Percentiles rank a stretch among this genome's conserved stretches.
Evolutionary conservation across 2,797 vertebrate species (phyloP).

Genomic region (Podarcis lilfordi): DNA sequence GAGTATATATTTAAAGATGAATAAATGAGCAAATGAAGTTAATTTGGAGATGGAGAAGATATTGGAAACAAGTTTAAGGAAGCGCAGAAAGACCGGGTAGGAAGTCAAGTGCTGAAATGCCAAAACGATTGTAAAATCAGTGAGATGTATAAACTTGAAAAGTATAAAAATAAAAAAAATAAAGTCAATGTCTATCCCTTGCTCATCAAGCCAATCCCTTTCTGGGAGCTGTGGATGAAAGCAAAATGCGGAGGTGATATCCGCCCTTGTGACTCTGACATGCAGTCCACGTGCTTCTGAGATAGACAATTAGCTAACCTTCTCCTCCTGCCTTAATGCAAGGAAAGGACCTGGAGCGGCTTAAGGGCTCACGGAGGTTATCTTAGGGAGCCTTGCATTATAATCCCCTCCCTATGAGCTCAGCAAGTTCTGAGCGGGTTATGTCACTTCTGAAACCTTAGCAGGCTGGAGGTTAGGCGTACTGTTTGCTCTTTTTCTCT

Average conservation of each 20-base stretch:
- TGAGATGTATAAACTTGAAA: too few relatives aligned
- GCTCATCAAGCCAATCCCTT: neutral
- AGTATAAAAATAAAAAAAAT: too few relatives aligned
- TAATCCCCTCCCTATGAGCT: slow-evolving; percentile 27
- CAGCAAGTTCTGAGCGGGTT: slow-evolving; percentile 37
- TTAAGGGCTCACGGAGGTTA: slow-evolving; percentile 60
- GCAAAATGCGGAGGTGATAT: neutral
- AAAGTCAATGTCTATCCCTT: neutral
- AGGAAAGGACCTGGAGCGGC: neutral
- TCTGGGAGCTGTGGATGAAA: neutral
- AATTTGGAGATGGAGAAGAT: too few relatives aligned
- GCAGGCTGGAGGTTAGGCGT: neutral
- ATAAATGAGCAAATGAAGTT: too few relatives aligned
- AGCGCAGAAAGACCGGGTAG: too few relatives aligned
- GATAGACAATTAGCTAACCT: slow-evolving; percentile 1
- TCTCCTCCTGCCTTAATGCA: neutral
- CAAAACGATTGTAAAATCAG: too few relatives aligned
- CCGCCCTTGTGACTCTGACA: neutral
- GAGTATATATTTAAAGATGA: too few relatives aligned
- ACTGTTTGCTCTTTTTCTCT: neutral
- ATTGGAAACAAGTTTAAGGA: too few relatives aligned
- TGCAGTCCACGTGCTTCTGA: neutral
- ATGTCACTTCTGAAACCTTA: neutral
- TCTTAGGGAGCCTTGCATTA: neutral
- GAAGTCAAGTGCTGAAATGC: too few relatives aligned